These are phyloP conservation scores for Anser brachyrhynchus DNA, from an alignment of 2,113 vertebrate species.

Conservation along the genomic window DNA sequence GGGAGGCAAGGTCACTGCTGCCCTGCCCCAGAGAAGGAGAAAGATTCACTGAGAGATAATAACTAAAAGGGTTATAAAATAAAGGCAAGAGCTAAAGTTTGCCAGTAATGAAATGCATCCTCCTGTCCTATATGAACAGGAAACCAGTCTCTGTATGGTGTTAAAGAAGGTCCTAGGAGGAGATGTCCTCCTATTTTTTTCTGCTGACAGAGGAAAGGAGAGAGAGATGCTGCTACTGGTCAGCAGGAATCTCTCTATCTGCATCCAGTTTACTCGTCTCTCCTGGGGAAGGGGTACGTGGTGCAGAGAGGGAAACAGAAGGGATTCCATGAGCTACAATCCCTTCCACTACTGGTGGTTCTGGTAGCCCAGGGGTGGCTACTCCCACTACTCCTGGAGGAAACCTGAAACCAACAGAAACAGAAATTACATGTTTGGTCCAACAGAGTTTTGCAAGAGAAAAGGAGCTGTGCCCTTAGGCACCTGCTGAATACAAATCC, in stretches of 20 bases:
- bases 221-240: constrained; percentile 86
- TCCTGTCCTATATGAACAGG: constrained; percentile 59
- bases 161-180: constrained; percentile 72
- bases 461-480: background rate
- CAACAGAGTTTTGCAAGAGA: background rate
- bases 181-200: constrained; percentile 27
- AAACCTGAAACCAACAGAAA: constrained; percentile 81
- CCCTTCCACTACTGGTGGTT: constrained; percentile 84
- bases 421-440: constrained; percentile 29
- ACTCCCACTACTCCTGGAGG: constrained; percentile 88
- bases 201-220: constrained; percentile 47
- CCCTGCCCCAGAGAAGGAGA: constrained; percentile 60
- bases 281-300: constrained; percentile 86
- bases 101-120: constrained; percentile 72
- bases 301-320: constrained; percentile 83
- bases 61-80: constrained; percentile 76
- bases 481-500: background rate
- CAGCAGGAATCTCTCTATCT: constrained; percentile 93
- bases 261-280: constrained; percentile 89
- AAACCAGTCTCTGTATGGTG: constrained; percentile 64
- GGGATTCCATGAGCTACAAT: constrained; percentile 86
- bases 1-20: constrained; percentile 62
- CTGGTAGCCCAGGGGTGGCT: constrained; percentile 83
- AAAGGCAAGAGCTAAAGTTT: constrained; percentile 77
- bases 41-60: constrained; percentile 61